Conservation (phyloP, 2,888 invertebrate species). For the Pammene aurita region DNA sequence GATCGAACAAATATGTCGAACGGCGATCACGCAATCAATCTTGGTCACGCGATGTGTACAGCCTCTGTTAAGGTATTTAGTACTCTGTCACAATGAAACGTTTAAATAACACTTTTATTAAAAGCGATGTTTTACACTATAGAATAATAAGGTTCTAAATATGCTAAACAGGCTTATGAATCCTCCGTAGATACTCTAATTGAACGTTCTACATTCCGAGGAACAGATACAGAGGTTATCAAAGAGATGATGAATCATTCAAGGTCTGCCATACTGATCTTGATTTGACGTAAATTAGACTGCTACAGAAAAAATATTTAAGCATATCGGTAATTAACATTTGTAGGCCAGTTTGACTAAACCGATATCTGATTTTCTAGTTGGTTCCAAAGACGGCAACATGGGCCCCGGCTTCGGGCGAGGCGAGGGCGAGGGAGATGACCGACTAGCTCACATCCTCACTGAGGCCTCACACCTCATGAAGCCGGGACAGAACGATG, state of each 20-base stretch:
- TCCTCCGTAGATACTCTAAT: background rate
- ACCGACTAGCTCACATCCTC: conserved; percentile 96
- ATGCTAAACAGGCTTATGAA: background rate
- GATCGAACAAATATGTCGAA: conserved; percentile 42
- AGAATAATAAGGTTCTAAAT: background rate
- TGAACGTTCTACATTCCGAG: background rate
- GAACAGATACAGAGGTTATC: background rate
- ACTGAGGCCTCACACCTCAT: conserved; percentile 96
- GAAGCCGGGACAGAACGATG: conserved; percentile 84
- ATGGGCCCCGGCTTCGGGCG: conserved; percentile 89
- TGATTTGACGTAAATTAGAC: no score
- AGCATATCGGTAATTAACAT: no score
- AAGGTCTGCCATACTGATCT: background rate
- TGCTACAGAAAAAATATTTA: no score
- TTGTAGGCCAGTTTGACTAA: background rate
- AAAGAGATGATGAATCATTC: background rate
- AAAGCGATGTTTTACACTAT: background rate
- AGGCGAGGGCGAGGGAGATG: conserved; percentile 91
- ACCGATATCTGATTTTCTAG: conserved; percentile 56
- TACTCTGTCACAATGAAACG: background rate
- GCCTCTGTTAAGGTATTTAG: conserved; percentile 1
- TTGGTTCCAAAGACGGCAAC: conserved; percentile 91
- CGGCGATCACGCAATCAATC: conserved; percentile 33
- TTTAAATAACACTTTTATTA: background rate
- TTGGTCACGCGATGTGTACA: conserved; percentile 29